A percentile compares a stretch with the other conserved stretches of the same genome.
Evolutionary conservation across 2,113 vertebrate species (phyloP).

Genomic region (Cebus imitator): DNA sequence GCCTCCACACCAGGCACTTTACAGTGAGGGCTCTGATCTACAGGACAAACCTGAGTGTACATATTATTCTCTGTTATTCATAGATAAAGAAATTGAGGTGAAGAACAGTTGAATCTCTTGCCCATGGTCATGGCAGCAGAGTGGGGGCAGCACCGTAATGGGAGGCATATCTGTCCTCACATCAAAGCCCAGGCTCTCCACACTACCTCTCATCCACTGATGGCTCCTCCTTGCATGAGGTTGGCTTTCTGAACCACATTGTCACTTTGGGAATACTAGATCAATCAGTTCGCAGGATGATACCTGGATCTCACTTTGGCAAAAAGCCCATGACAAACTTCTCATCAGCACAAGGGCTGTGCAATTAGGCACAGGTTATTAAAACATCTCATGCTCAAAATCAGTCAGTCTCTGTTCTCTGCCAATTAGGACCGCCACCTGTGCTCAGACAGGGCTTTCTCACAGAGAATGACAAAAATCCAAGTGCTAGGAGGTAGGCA

Average conservation of each 20-base stretch:
- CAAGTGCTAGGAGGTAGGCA: neutral
- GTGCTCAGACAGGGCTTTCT: neutral
- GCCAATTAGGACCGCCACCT: constrained; percentile 27
- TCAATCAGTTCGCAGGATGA: neutral
- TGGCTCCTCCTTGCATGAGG: neutral
- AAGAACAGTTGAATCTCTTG: neutral
- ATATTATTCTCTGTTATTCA: neutral
- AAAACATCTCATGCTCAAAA: neutral
- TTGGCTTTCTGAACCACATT: neutral
- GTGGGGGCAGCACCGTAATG: accelerated
- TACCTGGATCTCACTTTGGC: constrained; percentile 37
- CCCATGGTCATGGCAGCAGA: neutral
- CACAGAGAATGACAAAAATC: neutral
- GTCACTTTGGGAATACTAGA: neutral
- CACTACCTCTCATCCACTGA: neutral
- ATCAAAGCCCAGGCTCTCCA: neutral
- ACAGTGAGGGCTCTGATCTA: neutral
- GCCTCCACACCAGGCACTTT: neutral
- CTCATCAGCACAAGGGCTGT: constrained; percentile 42
- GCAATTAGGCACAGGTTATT: constrained; percentile 1
- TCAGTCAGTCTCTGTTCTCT: neutral
- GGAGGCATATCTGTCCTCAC: neutral
- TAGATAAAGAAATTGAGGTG: neutral
- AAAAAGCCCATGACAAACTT: neutral
- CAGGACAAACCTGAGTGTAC: neutral